A percentile compares a stretch with the other conserved stretches of the same genome.
Conservation (phyloP, 2,113 vertebrate species). For the Scomber japonicus region DNA sequence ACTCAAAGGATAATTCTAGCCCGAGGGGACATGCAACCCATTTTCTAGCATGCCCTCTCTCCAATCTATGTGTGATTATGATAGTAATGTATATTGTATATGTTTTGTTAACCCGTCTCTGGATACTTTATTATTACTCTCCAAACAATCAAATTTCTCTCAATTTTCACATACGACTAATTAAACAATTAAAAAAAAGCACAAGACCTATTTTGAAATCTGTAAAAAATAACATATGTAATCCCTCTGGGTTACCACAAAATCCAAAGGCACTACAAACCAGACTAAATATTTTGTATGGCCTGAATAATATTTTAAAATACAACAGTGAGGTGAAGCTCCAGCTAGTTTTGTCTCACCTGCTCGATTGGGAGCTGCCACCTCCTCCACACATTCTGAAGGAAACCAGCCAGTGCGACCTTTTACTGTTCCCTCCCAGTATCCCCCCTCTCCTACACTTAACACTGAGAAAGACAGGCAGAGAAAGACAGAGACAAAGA, state of each 20-base stretch:
- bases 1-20: conserved; percentile 56
- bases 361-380: conserved; percentile 85
- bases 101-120: conserved; percentile 6
- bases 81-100: not conserved
- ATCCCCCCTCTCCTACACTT: conserved; percentile 93
- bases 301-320: not conserved
- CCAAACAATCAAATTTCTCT: not conserved
- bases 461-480: conserved; percentile 82
- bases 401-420: conserved; percentile 94
- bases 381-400: conserved; percentile 93
- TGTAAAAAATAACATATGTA: not conserved
- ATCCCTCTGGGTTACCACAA: not conserved
- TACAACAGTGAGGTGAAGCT: not conserved
- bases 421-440: conserved; percentile 94
- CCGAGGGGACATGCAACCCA: conserved; percentile 41
- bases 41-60: conserved; percentile 23
- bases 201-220: not conserved
- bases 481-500: not conserved
- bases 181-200: not conserved
- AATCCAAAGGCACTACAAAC: not conserved
- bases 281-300: not conserved
- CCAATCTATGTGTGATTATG: not conserved
- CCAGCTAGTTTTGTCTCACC: conserved; percentile 75
- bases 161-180: not conserved
- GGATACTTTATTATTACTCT: not conserved